These are phyloP conservation scores for Dermochelys coriacea DNA, from an alignment of 2,797 vertebrate species.

Conservation along the genomic window DNA sequence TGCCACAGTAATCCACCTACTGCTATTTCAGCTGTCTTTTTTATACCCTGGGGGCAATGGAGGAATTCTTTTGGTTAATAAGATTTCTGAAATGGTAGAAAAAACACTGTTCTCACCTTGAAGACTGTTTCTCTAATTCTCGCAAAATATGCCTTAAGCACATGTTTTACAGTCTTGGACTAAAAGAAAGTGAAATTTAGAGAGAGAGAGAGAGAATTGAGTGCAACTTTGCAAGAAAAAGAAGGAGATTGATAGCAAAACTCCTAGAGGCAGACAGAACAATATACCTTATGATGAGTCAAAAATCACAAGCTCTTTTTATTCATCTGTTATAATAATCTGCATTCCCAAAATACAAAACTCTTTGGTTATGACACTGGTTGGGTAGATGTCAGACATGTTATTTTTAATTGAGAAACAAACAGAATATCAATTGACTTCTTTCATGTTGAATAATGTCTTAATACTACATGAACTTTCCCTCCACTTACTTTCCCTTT, in stretches of 20 bases:
- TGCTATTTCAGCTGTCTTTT: constrained; percentile 15
- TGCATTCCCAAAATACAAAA: constrained; percentile 14
- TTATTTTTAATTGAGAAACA: neutral
- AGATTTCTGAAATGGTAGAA: constrained; percentile 20
- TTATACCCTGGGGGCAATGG: neutral
- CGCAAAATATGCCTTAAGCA: neutral
- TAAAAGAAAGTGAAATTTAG: constrained; percentile 24
- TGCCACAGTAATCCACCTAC: constrained; percentile 38
- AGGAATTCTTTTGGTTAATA: neutral
- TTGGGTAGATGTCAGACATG: neutral
- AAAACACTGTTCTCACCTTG: constrained; percentile 26
- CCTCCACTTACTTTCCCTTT: neutral
- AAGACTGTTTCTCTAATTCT: constrained; percentile 28
- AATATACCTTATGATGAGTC: neutral
- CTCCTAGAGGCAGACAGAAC: neutral
- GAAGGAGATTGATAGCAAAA: neutral
- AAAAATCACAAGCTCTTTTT: neutral
- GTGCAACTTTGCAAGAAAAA: neutral
- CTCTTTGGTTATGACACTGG: neutral
- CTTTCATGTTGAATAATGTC: neutral
- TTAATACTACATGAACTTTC: neutral
- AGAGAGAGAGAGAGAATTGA: neutral
- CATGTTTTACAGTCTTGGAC: constrained; percentile 22
- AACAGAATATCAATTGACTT: neutral
- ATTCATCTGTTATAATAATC: neutral